These are phyloP conservation scores for Calyptomena viridis DNA, from an alignment of 2,113 vertebrate genomes.

Conservation along the genomic window DNA sequence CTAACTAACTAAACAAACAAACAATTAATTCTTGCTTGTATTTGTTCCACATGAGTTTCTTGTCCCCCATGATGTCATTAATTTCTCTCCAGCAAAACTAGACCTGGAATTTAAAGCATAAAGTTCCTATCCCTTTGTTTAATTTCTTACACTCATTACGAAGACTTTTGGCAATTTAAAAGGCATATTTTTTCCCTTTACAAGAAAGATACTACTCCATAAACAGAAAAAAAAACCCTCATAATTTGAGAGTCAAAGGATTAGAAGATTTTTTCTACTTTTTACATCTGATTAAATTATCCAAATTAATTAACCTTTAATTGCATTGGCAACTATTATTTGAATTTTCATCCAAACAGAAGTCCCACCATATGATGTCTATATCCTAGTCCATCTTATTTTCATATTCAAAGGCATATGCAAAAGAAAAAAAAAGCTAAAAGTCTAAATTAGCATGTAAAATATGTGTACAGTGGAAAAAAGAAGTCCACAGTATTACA, in stretches of 20 bases:
- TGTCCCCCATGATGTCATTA: neutral
- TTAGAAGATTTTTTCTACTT: neutral
- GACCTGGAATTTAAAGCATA: neutral
- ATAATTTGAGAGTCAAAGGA: neutral
- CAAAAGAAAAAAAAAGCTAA: neutral
- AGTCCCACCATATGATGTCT: constrained; percentile 44
- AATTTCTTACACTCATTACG: neutral
- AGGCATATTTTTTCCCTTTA: neutral
- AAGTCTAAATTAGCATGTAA: neutral
- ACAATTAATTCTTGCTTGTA: neutral
- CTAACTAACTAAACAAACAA: neutral
- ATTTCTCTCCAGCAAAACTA: neutral
- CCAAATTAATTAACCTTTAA: constrained; percentile 56
- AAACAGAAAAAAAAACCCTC: neutral
- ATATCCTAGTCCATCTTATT: neutral
- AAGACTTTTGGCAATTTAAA: neutral
- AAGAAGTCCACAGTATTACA: neutral
- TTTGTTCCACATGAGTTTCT: neutral
- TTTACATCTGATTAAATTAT: neutral
- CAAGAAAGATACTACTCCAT: neutral
- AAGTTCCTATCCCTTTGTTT: neutral
- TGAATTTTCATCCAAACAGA: constrained; percentile 11
- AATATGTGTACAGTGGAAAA: neutral
- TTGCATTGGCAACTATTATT: constrained; percentile 6
- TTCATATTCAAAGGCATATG: neutral